A percentile compares a stretch with the other conserved stretches of the same genome.
phyloP scores from a whole-genome alignment of 2,888 invertebrate species.

The Hirtodrosophila cameraria region DNA sequence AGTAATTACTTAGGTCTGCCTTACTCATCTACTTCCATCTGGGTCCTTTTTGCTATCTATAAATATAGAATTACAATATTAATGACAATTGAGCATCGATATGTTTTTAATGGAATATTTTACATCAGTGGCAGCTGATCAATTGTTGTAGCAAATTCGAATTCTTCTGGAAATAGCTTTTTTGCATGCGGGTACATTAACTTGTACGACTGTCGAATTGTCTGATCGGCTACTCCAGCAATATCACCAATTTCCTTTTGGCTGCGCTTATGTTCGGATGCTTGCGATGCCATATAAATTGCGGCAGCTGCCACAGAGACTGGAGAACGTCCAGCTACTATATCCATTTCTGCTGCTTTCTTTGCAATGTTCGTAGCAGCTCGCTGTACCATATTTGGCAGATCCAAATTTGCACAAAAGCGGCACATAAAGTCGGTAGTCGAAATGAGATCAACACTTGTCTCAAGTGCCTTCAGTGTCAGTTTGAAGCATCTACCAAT shows the following conservation, averaged over 20 bases:
- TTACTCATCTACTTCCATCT: slow-evolving; percentile 24
- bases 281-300: slow-evolving; percentile 99
- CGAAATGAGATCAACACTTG: slow-evolving; percentile 98
- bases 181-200: slow-evolving; percentile 97
- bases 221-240: slow-evolving; percentile 99
- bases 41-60: slow-evolving; percentile 13
- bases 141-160: slow-evolving; percentile 97
- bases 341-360: slow-evolving; percentile 97
- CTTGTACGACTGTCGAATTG: slow-evolving; percentile 98
- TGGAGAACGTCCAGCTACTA: slow-evolving; percentile 98
- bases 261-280: slow-evolving; percentile 97
- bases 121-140: slow-evolving; percentile 96
- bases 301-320: slow-evolving; percentile 99
- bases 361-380: slow-evolving; percentile 98
- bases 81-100: slow-evolving; percentile 62
- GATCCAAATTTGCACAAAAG: slow-evolving; percentile 96
- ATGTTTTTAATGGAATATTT: slow-evolving; percentile 23
- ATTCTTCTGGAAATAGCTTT: slow-evolving; percentile 97
- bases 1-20: slow-evolving; percentile 31
- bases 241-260: slow-evolving; percentile 99
- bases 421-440: slow-evolving; percentile 99
- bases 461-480: slow-evolving; percentile 97
- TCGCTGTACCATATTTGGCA: slow-evolving; percentile 94
- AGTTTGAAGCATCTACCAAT: slow-evolving; percentile 99
- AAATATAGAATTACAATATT: slow-evolving; percentile 27